Evolutionary conservation across 2,888 invertebrate species (phyloP).

Genomic region (Hyles lineata): DNA sequence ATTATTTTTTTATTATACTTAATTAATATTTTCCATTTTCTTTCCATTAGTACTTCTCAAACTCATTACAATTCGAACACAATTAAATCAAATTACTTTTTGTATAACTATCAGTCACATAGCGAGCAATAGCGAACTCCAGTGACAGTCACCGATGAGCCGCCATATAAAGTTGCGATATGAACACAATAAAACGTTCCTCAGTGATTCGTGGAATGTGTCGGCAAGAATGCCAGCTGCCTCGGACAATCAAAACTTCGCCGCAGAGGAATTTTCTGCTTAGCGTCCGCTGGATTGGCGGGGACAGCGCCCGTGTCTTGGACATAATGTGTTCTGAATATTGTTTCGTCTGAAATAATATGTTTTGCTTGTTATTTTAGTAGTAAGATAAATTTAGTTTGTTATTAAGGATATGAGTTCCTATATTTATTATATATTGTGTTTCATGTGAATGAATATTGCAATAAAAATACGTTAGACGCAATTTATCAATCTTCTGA

Average conservation of each 20-base stretch:
- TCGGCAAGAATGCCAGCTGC: constrained; percentile 82
- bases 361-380: not conserved
- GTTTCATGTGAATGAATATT: too few species aligned
- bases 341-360: constrained; percentile 34
- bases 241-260: constrained; percentile 85
- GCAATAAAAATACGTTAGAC: too few species aligned
- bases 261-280: constrained; percentile 80
- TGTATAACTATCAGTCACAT: not conserved
- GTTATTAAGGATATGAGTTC: too few species aligned
- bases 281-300: constrained; percentile 73
- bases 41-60: too few species aligned
- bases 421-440: too few species aligned
- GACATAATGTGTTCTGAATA: constrained; percentile 48
- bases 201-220: constrained; percentile 74
- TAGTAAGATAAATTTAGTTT: too few species aligned
- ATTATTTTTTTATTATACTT: too few species aligned
- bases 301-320: constrained; percentile 63
- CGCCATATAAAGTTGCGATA: constrained; percentile 69
- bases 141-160: constrained; percentile 71
- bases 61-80: too few species aligned
- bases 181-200: constrained; percentile 79
- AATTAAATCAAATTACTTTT: too few species aligned
- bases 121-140: constrained; percentile 42
- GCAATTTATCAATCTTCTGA: too few species aligned
- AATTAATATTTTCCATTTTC: too few species aligned